Evolutionary conservation across 2,797 vertebrate species (phyloP).

Genomic region (Rhinophrynus dorsalis): DNA sequence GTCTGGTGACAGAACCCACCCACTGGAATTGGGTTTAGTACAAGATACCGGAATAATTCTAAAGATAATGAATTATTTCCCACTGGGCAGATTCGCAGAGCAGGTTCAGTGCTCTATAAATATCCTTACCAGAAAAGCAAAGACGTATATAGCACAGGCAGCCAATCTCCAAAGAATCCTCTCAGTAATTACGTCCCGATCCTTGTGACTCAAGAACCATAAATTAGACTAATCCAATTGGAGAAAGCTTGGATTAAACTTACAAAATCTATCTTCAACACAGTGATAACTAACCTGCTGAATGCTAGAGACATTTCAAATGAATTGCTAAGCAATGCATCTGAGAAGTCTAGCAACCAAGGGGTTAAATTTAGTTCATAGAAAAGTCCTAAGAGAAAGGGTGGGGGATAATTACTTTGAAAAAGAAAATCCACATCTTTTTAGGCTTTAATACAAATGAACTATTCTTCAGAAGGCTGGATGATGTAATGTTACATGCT

Average conservation of each 20-base stretch:
- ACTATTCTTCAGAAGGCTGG: too few relatives aligned
- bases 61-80: conserved; percentile 19
- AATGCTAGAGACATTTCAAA: too few relatives aligned
- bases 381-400: too few relatives aligned
- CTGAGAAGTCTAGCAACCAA: too few relatives aligned
- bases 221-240: neutral
- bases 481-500: too few relatives aligned
- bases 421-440: too few relatives aligned
- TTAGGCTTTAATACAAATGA: too few relatives aligned
- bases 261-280: neutral
- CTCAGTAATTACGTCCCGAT: neutral
- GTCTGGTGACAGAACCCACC: conserved; percentile 31
- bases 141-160: neutral
- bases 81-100: neutral
- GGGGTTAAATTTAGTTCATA: too few relatives aligned
- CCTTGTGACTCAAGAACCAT: neutral
- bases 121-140: conserved; percentile 1
- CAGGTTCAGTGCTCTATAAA: conserved; percentile 3
- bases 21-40: conserved; percentile 8
- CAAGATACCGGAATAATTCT: conserved; percentile 4
- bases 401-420: too few relatives aligned
- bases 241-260: neutral
- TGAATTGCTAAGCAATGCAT: too few relatives aligned
- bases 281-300: too few relatives aligned
- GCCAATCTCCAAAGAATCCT: neutral